These are phyloP conservation scores for Andrena camellia DNA, from an alignment of 2,888 invertebrate genomes.

Conservation along the genomic window DNA sequence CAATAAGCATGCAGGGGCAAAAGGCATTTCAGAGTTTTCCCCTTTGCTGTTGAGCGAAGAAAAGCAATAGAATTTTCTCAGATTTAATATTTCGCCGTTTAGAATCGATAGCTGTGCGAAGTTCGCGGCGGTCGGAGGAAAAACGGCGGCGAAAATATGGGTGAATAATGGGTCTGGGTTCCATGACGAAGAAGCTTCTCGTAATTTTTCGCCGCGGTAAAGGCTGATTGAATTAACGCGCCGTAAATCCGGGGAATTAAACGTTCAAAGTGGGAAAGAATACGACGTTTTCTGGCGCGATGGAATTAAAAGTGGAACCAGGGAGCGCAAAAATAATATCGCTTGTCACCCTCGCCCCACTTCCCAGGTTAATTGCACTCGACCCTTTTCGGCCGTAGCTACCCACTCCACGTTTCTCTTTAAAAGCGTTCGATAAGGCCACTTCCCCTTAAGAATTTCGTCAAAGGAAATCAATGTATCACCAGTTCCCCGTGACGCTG, in stretches of 20 bases:
- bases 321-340: constrained; percentile 55
- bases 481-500: not conserved
- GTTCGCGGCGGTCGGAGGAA: not conserved
- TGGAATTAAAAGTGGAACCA: constrained; percentile 56
- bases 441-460: constrained; percentile 19
- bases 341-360: constrained; percentile 20
- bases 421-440: constrained; percentile 47
- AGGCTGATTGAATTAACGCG: constrained; percentile 53
- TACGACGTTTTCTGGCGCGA: constrained; percentile 33
- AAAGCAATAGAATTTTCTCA: not conserved
- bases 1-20: not conserved
- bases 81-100: not conserved
- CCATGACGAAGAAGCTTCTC: constrained; percentile 9
- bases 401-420: constrained; percentile 36
- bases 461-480: constrained; percentile 31
- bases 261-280: constrained; percentile 25
- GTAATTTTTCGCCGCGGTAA: constrained; percentile 16
- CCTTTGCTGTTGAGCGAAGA: not conserved
- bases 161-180: constrained; percentile 6
- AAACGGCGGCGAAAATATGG: constrained; percentile 7
- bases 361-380: constrained; percentile 71
- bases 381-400: constrained; percentile 61
- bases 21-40: not conserved
- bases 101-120: constrained; percentile 9
- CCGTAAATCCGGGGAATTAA: constrained; percentile 53